Conservation (phyloP, 2,113 vertebrate species). For the Xyliphius kryptos region DNA sequence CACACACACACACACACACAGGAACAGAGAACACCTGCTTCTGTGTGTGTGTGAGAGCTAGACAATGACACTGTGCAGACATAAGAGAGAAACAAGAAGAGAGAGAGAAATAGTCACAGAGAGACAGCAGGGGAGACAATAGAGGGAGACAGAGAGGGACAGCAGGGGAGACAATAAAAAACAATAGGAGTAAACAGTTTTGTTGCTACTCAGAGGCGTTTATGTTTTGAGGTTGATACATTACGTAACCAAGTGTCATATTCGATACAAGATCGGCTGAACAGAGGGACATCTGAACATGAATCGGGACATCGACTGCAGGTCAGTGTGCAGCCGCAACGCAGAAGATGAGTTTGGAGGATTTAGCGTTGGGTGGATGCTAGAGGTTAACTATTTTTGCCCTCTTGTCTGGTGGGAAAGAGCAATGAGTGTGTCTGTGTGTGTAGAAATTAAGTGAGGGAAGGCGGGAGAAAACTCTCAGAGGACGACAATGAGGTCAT, state of each 20-base stretch:
- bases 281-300: not conserved
- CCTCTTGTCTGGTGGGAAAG: too few species aligned
- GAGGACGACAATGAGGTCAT: constrained; percentile 37
- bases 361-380: too few species aligned
- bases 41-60: constrained; percentile 5
- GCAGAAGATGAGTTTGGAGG: not conserved
- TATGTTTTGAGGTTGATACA: too few species aligned
- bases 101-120: not conserved
- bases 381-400: too few species aligned
- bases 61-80: constrained; percentile 24
- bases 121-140: not conserved
- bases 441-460: not conserved
- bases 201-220: too few species aligned
- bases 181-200: not conserved
- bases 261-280: too few species aligned
- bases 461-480: constrained; percentile 15
- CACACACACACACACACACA: constrained; percentile 24
- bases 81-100: constrained; percentile 15
- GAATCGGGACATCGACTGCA: not conserved
- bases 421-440: not conserved
- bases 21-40: constrained; percentile 23
- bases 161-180: not conserved
- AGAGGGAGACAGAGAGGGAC: constrained; percentile 10
- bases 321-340: not conserved
- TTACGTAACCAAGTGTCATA: too few species aligned